Conservation (phyloP, 2,797 vertebrate genomes). For the Avahi laniger region DNA sequence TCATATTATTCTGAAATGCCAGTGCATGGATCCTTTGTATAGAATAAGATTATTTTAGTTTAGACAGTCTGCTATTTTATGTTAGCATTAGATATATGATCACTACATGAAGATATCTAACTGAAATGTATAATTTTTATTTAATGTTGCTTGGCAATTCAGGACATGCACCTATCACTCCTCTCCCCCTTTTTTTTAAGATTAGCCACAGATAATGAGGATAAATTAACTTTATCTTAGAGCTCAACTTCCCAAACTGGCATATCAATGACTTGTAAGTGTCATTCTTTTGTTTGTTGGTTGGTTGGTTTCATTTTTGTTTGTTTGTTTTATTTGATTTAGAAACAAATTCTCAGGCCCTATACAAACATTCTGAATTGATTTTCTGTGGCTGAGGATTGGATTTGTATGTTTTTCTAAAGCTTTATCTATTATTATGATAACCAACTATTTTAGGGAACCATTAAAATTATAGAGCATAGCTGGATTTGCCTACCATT, state of each 20-base stretch:
- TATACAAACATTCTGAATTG: background rate
- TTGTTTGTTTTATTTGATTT: background rate
- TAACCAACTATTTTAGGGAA: background rate
- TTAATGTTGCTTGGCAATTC: background rate
- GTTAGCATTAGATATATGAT: background rate
- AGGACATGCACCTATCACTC: background rate
- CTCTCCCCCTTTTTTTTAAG: background rate
- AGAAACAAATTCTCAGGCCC: background rate
- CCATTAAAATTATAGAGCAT: background rate
- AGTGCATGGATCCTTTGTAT: background rate
- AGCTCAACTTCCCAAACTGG: background rate
- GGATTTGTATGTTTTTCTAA: background rate
- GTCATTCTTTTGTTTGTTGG: background rate
- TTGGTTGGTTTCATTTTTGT: background rate
- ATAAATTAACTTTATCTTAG: background rate
- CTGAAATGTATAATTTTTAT: conserved; percentile 3
- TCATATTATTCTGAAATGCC: background rate
- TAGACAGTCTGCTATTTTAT: background rate
- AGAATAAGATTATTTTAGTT: conserved; percentile 14
- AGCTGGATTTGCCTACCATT: background rate
- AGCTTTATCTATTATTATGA: background rate
- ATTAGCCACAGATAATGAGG: background rate
- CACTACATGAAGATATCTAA: background rate
- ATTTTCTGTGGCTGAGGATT: background rate
- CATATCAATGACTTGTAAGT: background rate